Conservation (phyloP, 2,888 invertebrate genomes). For the Desoria tigrina region DNA sequence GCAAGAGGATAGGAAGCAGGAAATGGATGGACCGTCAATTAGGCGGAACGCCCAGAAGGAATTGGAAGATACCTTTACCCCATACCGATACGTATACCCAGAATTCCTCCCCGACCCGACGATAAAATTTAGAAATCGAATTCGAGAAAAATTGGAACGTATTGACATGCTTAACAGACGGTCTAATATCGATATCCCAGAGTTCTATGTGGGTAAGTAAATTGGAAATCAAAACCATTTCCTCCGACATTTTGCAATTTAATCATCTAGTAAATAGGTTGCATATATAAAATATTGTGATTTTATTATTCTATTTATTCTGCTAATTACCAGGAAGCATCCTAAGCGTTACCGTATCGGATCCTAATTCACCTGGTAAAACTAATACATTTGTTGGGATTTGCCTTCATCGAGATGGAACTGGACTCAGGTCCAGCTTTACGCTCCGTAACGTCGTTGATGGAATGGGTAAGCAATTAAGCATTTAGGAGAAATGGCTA, state of each 20-base stretch:
- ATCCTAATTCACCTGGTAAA: slow-evolving; percentile 81
- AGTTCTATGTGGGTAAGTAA: slow-evolving; percentile 90
- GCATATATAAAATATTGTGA: neutral
- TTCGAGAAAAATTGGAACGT: slow-evolving; percentile 86
- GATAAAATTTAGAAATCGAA: slow-evolving; percentile 71
- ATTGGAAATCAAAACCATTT: too few species aligned
- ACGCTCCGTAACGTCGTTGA: slow-evolving; percentile 91
- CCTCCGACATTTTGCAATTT: too few species aligned
- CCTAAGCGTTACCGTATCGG: slow-evolving; percentile 82
- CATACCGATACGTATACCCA: slow-evolving; percentile 73
- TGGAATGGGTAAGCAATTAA: slow-evolving; percentile 69
- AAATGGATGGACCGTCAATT: neutral
- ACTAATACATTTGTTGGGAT: slow-evolving; percentile 87
- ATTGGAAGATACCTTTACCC: slow-evolving; percentile 49
- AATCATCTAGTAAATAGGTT: too few species aligned
- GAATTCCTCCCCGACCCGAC: slow-evolving; percentile 91
- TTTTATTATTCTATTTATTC: neutral
- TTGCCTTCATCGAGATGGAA: slow-evolving; percentile 81
- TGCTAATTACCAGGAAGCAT: slow-evolving; percentile 81
- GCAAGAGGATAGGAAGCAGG: too few species aligned
- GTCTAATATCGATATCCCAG: slow-evolving; percentile 81
- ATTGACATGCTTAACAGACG: slow-evolving; percentile 88
- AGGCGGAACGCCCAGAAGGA: slow-evolving; percentile 21
- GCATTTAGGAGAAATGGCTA: neutral
- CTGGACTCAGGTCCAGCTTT: slow-evolving; percentile 82